A percentile compares a stretch with the other conserved stretches of the same genome.
These are phyloP conservation scores for Nymphalis urticae DNA, from an alignment of 2,888 invertebrate genomes.

Conservation along the genomic window DNA sequence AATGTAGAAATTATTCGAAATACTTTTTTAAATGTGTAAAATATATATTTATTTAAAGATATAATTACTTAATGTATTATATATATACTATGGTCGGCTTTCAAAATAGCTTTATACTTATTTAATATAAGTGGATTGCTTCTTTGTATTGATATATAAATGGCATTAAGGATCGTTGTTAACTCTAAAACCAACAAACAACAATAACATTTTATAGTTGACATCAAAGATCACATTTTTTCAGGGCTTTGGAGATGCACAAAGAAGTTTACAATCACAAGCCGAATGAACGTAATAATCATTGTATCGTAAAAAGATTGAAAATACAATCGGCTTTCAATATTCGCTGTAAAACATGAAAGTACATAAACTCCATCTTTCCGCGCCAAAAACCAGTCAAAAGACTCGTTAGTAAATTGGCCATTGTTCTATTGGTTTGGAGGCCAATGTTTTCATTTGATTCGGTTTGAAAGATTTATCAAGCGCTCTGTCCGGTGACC, in stretches of 20 bases:
- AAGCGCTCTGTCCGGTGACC: conserved; percentile 49
- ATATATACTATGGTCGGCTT: no score
- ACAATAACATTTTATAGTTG: neutral
- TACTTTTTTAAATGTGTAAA: no score
- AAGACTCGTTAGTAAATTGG: conserved; percentile 38
- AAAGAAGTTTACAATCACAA: neutral
- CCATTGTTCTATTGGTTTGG: conserved; percentile 35
- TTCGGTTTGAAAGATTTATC: conserved; percentile 49
- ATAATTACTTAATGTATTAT: no score
- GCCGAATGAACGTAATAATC: neutral
- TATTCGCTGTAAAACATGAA: conserved; percentile 6
- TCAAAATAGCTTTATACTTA: no score
- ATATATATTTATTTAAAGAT: no score
- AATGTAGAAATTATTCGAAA: no score
- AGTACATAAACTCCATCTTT: conserved; percentile 32
- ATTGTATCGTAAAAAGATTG: neutral
- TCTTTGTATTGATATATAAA: no score
- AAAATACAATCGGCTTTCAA: conserved; percentile 7
- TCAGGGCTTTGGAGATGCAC: neutral
- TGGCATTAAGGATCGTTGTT: no score
- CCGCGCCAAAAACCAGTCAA: conserved; percentile 33
- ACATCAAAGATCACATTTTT: neutral
- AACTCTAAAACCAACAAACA: no score
- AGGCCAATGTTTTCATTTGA: conserved; percentile 39
- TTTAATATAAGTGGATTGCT: no score